These are phyloP conservation scores for Syritta pipiens DNA, from an alignment of 2,888 invertebrate genomes.

Conservation along the genomic window DNA sequence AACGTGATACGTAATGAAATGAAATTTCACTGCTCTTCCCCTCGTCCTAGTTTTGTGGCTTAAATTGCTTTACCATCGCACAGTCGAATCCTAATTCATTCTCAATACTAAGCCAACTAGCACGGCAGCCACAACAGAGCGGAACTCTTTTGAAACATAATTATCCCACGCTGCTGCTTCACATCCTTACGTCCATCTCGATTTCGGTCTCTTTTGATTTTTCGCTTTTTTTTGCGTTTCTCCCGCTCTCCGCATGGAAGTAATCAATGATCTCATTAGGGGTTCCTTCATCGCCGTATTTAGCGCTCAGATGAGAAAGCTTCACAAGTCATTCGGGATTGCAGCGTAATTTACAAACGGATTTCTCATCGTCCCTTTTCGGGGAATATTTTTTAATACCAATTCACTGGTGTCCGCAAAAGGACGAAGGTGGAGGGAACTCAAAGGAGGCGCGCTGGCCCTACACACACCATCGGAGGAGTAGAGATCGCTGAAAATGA, in stretches of 20 bases:
- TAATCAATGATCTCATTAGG: constrained; percentile 53
- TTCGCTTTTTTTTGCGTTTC: background rate
- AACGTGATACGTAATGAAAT: constrained; percentile 78
- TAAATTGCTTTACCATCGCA: constrained; percentile 6
- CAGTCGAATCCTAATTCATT: constrained; percentile 22
- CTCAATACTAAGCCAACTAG: constrained; percentile 11
- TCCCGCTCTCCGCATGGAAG: background rate
- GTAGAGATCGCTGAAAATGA: too few relatives aligned
- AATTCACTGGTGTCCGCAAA: too few relatives aligned
- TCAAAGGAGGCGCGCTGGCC: background rate
- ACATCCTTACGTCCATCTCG: too few relatives aligned
- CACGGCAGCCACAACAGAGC: background rate
- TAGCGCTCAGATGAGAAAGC: constrained; percentile 3
- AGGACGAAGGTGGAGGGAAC: background rate
- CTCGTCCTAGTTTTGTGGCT: constrained; percentile 2
- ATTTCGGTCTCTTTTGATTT: background rate
- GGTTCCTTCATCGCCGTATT: constrained; percentile 18
- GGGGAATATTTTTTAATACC: constrained; percentile 50
- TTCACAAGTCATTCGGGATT: constrained; percentile 8
- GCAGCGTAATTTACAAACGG: constrained; percentile 20
- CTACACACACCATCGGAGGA: too few relatives aligned
- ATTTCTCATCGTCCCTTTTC: constrained; percentile 35
- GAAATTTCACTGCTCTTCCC: constrained; percentile 43
- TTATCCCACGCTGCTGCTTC: constrained; percentile 5
- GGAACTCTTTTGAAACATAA: constrained; percentile 7